phyloP scores from a whole-genome alignment of 2,113 vertebrate genomes.

The Hepsetus odoe region DNA sequence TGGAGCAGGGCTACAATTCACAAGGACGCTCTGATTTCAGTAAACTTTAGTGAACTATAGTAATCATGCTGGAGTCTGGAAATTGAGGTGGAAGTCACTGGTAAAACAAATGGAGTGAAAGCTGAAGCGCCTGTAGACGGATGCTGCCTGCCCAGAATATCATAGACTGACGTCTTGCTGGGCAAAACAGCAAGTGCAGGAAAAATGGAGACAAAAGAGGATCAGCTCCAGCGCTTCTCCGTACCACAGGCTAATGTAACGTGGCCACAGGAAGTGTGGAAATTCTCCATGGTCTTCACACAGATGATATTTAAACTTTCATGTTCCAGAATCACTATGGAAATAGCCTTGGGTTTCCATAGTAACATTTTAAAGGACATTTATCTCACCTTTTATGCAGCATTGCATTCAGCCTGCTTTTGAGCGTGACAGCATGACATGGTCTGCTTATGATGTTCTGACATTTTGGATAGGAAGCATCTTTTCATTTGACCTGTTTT shows the following conservation, averaged over 20 bases:
- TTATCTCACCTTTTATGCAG: not conserved
- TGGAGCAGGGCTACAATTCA: too few relatives aligned
- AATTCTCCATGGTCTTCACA: not conserved
- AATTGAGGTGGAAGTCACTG: not conserved
- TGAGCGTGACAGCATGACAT: not conserved
- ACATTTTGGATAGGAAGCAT: not conserved
- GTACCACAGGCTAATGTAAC: not conserved
- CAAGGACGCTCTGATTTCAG: too few relatives aligned
- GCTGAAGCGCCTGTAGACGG: not conserved
- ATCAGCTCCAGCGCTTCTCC: not conserved
- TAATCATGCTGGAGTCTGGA: not conserved
- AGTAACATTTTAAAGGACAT: not conserved
- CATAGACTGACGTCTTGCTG: not conserved
- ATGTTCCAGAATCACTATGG: not conserved
- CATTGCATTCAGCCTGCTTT: not conserved
- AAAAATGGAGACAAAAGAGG: not conserved
- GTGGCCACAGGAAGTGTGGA: not conserved
- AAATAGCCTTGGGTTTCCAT: slow-evolving; percentile 18
- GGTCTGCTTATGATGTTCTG: not conserved
- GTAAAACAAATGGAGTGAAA: not conserved
- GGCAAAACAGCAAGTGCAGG: not conserved
- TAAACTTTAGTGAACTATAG: too few relatives aligned
- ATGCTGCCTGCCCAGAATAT: not conserved
- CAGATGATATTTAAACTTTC: not conserved
- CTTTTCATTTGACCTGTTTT: not conserved